A percentile compares a stretch with the other conserved stretches of the same genome.
phyloP scores from a whole-genome alignment of 2,113 vertebrate species.

The Piprites chloris region DNA sequence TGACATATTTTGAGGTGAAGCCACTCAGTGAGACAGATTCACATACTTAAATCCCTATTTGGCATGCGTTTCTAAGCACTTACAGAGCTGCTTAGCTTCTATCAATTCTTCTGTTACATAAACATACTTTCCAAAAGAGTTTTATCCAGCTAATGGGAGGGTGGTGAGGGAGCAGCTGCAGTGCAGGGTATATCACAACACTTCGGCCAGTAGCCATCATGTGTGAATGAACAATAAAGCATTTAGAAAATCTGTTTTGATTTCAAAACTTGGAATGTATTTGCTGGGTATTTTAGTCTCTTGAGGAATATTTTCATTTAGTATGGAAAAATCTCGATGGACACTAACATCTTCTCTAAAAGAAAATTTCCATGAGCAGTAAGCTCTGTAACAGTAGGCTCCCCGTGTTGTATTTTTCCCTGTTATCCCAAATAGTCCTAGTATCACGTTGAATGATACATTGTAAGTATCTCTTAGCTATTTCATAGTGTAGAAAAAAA shows the following conservation, averaged over 20 bases:
- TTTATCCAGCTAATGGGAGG: constrained; percentile 13
- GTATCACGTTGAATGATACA: fast-evolving
- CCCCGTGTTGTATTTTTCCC: not conserved
- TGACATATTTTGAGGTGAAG: not conserved
- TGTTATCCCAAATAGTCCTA: not conserved
- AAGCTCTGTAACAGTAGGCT: not conserved
- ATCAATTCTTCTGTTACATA: constrained; percentile 58
- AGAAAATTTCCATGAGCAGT: not conserved
- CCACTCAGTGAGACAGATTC: not conserved
- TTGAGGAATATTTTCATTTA: not conserved
- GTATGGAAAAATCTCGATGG: not conserved
- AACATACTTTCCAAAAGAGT: constrained; percentile 29
- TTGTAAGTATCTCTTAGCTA: not conserved
- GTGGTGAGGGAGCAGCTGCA: not conserved
- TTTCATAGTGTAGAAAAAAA: not conserved
- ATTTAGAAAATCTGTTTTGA: not conserved
- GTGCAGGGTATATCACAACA: not conserved
- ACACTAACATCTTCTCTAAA: not conserved
- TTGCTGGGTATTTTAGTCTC: not conserved
- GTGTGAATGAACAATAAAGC: not conserved
- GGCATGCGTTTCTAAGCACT: constrained; percentile 29
- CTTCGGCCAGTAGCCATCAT: not conserved
- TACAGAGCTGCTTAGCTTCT: constrained; percentile 54
- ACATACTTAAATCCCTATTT: constrained; percentile 52
- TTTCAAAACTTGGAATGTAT: not conserved